Conservation (phyloP, 1,140 invertebrate species). For the Bombus waltoni region DNA sequence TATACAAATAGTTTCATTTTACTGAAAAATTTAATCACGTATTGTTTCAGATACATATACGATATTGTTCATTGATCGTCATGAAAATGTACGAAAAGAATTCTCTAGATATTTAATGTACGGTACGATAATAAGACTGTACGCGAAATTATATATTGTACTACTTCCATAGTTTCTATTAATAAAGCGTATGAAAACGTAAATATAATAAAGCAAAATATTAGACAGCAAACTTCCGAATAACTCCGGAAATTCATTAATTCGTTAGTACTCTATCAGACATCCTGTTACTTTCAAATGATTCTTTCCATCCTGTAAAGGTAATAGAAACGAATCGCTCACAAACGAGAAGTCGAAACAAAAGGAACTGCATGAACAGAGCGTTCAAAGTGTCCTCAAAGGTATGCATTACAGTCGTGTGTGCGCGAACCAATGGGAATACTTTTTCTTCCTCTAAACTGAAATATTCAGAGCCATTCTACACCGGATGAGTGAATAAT, state of each 20-base stretch:
- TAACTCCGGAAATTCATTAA: too few species aligned
- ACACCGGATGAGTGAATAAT: not conserved
- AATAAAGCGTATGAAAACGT: too few species aligned
- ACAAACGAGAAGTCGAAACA: not conserved
- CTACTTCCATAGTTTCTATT: not conserved
- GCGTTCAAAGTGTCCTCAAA: not conserved
- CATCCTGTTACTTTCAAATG: not conserved
- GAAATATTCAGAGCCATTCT: not conserved
- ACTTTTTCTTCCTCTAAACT: not conserved
- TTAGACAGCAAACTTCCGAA: too few species aligned
- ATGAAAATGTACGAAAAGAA: not conserved
- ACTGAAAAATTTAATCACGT: not conserved
- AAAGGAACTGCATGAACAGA: not conserved
- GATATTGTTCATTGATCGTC: not conserved
- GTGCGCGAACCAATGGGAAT: not conserved
- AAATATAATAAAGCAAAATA: too few species aligned
- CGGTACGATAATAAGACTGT: not conserved
- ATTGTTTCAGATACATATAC: not conserved
- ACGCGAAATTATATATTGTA: not conserved
- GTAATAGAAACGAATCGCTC: constrained; percentile 1
- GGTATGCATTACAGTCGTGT: not conserved
- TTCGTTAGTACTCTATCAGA: not conserved
- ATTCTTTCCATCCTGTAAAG: not conserved
- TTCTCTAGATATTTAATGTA: not conserved
- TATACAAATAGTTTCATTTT: not conserved